phyloP scores from a whole-genome alignment of 2,888 invertebrate species.

The Andricus quercusramuli region DNA sequence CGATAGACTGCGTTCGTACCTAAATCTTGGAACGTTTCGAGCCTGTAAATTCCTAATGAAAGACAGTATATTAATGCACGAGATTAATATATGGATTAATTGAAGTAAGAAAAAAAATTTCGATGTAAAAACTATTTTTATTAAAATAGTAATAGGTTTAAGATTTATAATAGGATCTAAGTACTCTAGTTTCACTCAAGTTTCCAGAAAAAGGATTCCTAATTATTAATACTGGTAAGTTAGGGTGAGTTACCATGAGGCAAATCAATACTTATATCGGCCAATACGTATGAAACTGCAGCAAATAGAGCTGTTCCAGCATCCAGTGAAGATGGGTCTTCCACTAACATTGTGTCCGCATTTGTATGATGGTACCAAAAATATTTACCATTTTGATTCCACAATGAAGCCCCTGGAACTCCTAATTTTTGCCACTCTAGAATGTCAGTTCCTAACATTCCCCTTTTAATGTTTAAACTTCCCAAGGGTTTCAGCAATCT shows the following conservation, averaged over 20 bases:
- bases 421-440: too few relatives aligned
- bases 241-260: too few relatives aligned
- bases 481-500: slow-evolving; percentile 85
- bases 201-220: neutral
- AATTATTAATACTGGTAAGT: neutral
- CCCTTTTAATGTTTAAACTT: slow-evolving; percentile 81
- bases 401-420: slow-evolving; percentile 81
- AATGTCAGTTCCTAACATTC: slow-evolving; percentile 81
- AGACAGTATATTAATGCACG: too few relatives aligned
- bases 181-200: neutral
- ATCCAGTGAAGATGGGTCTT: slow-evolving; percentile 85
- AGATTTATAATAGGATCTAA: neutral
- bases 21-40: too few relatives aligned
- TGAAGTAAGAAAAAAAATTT: neutral
- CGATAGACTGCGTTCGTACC: too few relatives aligned
- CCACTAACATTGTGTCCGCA: slow-evolving; percentile 89
- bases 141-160: too few relatives aligned
- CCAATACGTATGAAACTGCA: slow-evolving; percentile 87
- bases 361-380: slow-evolving; percentile 89
- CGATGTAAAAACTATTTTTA: too few relatives aligned
- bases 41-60: too few relatives aligned
- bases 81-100: too few relatives aligned
- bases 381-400: slow-evolving; percentile 86
- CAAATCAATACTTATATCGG: slow-evolving; percentile 82
- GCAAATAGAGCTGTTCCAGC: slow-evolving; percentile 89